Conservation (phyloP, 2,888 invertebrate genomes). For the Blastobasis adustella region DNA sequence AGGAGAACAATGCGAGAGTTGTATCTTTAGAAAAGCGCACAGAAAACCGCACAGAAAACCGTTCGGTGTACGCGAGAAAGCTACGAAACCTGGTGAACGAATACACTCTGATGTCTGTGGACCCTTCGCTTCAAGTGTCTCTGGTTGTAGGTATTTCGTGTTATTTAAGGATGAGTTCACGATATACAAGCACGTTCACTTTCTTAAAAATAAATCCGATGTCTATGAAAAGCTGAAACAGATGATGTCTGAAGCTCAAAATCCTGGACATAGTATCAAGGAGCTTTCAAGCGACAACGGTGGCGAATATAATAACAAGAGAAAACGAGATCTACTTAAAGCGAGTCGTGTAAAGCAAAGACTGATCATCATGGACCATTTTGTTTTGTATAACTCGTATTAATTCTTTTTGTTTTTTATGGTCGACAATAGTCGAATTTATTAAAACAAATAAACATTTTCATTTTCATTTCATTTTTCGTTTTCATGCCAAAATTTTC, state of each 20-base stretch:
- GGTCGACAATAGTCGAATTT: too few species aligned
- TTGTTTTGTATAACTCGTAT: too few species aligned
- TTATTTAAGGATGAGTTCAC: slow-evolving; percentile 1
- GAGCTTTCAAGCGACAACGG: slow-evolving; percentile 1
- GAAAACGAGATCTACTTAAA: not conserved
- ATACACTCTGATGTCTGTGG: slow-evolving; percentile 10
- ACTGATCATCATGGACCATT: too few species aligned
- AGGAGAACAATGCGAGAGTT: too few species aligned
- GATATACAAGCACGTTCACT: not conserved
- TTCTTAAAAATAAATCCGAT: slow-evolving; percentile 1
- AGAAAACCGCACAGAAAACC: slow-evolving; percentile 6
- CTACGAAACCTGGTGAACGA: not conserved
- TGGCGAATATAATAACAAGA: slow-evolving; percentile 1
- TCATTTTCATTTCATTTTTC: too few species aligned
- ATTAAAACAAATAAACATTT: too few species aligned
- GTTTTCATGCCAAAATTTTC: slow-evolving; percentile 20
- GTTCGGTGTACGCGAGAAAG: slow-evolving; percentile 7
- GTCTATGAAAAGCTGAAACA: not conserved
- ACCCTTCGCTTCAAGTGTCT: slow-evolving; percentile 1
- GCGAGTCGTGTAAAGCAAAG: not conserved
- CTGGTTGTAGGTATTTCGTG: not conserved
- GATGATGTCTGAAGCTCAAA: not conserved
- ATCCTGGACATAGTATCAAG: not conserved
- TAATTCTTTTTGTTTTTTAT: too few species aligned
- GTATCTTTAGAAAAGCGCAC: slow-evolving; percentile 1